phyloP scores from a whole-genome alignment of 2,797 vertebrate species.

The Pseudotriccus pelzelni region DNA sequence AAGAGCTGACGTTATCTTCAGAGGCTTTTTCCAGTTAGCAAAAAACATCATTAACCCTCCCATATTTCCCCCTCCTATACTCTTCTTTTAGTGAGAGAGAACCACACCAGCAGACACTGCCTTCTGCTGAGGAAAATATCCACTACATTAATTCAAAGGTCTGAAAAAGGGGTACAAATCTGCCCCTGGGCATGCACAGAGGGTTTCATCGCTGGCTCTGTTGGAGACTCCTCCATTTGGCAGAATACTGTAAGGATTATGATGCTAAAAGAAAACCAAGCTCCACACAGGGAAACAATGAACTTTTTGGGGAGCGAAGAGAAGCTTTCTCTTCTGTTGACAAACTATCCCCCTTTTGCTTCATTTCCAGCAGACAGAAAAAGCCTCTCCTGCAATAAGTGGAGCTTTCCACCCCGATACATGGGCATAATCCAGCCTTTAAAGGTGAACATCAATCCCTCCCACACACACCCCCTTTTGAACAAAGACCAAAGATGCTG shows the following conservation, averaged over 20 bases:
- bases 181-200: neutral
- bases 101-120: neutral
- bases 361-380: neutral
- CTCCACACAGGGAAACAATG: neutral
- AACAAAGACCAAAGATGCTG: neutral
- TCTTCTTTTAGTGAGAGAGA: neutral
- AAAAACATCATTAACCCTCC: neutral
- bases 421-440: neutral
- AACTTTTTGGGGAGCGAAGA: neutral
- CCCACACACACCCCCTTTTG: neutral
- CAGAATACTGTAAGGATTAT: neutral
- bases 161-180: neutral
- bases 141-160: neutral
- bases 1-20: neutral
- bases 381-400: neutral
- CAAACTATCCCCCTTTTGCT: neutral
- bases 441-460: neutral
- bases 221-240: neutral
- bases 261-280: neutral
- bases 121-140: neutral
- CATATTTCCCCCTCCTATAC: accelerated
- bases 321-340: constrained; percentile 1
- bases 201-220: neutral
- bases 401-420: neutral
- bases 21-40: neutral